Evolutionary conservation across 2,888 invertebrate species (phyloP).

Genomic region (Rhamnusium bicolor): DNA sequence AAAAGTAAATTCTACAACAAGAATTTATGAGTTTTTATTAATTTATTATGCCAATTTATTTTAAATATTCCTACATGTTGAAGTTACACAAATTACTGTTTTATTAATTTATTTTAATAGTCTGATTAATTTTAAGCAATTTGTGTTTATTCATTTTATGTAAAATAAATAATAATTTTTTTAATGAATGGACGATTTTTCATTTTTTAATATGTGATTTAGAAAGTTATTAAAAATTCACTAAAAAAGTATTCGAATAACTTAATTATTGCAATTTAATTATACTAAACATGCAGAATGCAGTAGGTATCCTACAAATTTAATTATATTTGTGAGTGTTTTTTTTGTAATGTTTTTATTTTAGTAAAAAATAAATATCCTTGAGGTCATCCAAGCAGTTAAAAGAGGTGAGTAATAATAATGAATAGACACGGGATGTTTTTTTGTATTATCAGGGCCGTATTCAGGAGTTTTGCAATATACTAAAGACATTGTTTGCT

Average conservation of each 20-base stretch:
- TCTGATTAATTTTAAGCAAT: slow-evolving; percentile 55
- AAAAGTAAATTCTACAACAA: slow-evolving; percentile 53
- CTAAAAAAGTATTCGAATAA: not conserved
- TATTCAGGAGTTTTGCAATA: no score
- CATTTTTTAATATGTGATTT: slow-evolving; percentile 23
- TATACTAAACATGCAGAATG: no score
- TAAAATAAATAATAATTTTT: slow-evolving; percentile 50
- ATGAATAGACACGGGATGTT: no score
- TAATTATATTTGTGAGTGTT: no score
- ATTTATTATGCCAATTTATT: slow-evolving; percentile 3
- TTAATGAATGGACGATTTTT: slow-evolving; percentile 40
- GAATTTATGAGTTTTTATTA: slow-evolving; percentile 43
- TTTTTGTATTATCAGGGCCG: not conserved
- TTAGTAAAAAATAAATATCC: not conserved
- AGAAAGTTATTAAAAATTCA: not conserved
- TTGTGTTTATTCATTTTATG: slow-evolving; percentile 46
- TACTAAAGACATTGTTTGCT: no score
- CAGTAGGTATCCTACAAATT: no score
- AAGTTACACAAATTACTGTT: slow-evolving; percentile 1
- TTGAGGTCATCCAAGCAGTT: not conserved
- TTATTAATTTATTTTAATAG: slow-evolving; percentile 35
- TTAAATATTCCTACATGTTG: not conserved
- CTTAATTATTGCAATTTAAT: not conserved
- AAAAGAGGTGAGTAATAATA: not conserved
- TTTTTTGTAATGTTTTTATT: not conserved